Evolutionary conservation across 2,888 invertebrate genomes (phyloP), one percentile per base, ranked within the genome.

Genomic region (Dasypolia templi): DNA sequence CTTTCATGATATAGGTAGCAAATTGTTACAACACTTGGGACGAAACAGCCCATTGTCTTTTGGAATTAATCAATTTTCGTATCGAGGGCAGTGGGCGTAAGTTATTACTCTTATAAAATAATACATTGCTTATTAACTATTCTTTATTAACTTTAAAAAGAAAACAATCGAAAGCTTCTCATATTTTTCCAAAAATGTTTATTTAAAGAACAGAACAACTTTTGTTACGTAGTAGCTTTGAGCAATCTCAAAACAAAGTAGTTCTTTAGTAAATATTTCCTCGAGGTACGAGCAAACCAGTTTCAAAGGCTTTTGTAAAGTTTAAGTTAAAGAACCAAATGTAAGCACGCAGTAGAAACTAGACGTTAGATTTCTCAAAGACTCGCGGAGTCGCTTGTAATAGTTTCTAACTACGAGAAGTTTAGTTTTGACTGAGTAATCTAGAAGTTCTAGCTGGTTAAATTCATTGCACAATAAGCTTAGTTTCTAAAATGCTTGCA

Each of bases 301-400:
- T 62, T 62, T 32, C 77, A 62, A 62, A 77, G 55, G 32, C 55
- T 42, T 44, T 69, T 49, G 49, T 49, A 29, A 62, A 68, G 61
- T 68, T 44, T 49, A n/a, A n/a, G n/a, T 35, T 49, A 42, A 49
- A 55, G 39, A 26, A 62, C 35, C 14, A 5, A 62, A 55, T 62
- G 61, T 49, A 62, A 14, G 26, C 44, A 55, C 26, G 17, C 3
- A 58, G 63, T 44, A 32, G 32, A 42, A 75, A 49, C 22, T 42
- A 44, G 17, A 64, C 42, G n/a, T 29, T 39, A 29, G 19, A 35
- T n/a, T 55, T 61, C 42, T 61, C 32, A 77, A 77, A 68, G n/a
- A n/a, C n/a, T n/a, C n/a, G n/a, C n/a, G n/a, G n/a, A n/a, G n/a
- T n/a, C n/a, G n/a, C n/a, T n/a, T 17, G 17, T 2, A 49, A 42